Conservation (phyloP, 2,797 vertebrate species). For the Gymnothorax javanicus region DNA sequence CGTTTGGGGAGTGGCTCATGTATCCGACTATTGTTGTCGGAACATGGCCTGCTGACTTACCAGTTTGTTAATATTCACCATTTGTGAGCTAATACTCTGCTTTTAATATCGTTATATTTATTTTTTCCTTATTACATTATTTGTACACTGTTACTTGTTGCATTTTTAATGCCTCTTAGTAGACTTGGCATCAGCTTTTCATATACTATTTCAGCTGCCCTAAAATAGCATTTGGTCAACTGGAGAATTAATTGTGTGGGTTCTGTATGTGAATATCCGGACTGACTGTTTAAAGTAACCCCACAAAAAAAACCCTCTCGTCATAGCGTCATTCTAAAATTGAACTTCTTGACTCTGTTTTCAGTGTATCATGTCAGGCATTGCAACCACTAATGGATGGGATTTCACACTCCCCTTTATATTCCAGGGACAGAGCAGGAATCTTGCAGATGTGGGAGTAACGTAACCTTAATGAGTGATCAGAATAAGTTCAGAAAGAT, state of each 20-base stretch:
- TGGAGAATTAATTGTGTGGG: neutral
- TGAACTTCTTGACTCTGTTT: neutral
- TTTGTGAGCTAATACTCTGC: too few relatives aligned
- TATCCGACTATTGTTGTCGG: too few relatives aligned
- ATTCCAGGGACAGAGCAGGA: constrained; percentile 45
- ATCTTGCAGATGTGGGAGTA: constrained; percentile 43
- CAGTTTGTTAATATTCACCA: too few relatives aligned
- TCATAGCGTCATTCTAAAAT: neutral
- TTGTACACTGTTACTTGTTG: too few relatives aligned
- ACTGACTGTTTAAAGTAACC: neutral
- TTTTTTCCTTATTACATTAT: too few relatives aligned
- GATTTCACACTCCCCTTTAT: constrained; percentile 2
- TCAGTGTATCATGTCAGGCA: constrained; percentile 1
- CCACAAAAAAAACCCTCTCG: neutral
- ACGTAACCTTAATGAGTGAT: neutral
- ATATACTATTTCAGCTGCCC: neutral
- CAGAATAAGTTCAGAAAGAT: neutral
- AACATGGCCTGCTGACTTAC: too few relatives aligned
- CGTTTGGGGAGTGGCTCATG: too few relatives aligned
- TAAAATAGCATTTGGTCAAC: neutral
- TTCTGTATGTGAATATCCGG: neutral
- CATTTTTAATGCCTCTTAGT: too few relatives aligned
- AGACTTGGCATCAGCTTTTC: too few relatives aligned
- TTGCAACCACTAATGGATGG: neutral
- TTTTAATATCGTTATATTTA: too few relatives aligned